Percentiles rank a stretch among this genome's conserved stretches.
Evolutionary conservation across 2,888 invertebrate species (phyloP).

Genomic region (Ephialtes manifestator): DNA sequence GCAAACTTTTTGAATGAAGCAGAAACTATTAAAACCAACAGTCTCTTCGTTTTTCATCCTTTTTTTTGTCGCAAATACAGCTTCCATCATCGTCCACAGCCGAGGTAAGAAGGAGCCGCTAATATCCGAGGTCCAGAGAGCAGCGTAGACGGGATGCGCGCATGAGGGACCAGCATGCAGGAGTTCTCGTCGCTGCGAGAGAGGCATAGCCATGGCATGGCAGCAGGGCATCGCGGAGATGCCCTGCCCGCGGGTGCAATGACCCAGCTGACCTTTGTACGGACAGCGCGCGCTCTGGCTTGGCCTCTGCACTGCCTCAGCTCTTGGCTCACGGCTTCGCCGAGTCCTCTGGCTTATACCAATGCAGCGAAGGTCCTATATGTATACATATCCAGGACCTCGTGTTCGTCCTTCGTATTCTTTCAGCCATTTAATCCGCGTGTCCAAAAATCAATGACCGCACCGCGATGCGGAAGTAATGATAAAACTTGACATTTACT

Average conservation of each 20-base stretch:
- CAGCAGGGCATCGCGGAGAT: constrained; percentile 73
- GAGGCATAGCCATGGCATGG: constrained; percentile 59
- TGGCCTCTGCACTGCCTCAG: constrained; percentile 70
- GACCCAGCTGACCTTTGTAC: constrained; percentile 85
- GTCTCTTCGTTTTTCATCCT: not conserved
- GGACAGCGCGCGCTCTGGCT: constrained; percentile 82
- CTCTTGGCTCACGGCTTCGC: constrained; percentile 56
- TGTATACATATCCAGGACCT: not conserved
- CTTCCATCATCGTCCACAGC: not conserved
- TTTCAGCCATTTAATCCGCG: constrained; percentile 23
- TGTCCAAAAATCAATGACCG: constrained; percentile 11
- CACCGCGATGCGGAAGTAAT: constrained; percentile 6
- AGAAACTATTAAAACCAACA: not conserved
- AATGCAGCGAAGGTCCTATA: constrained; percentile 1
- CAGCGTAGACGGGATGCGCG: constrained; percentile 12
- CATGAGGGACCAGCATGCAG: constrained; percentile 10
- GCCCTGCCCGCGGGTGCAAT: constrained; percentile 85
- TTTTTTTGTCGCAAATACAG: not conserved
- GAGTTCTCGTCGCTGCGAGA: constrained; percentile 47
- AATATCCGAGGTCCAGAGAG: constrained; percentile 22
- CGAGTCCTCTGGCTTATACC: constrained; percentile 19
- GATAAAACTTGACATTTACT: not conserved
- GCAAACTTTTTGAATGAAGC: not conserved
- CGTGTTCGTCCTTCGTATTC: constrained; percentile 15
- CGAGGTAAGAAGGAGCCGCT: constrained; percentile 11